These are phyloP conservation scores for Nesogale talazaci DNA, from an alignment of 2,113 vertebrate species.

Conservation along the genomic window DNA sequence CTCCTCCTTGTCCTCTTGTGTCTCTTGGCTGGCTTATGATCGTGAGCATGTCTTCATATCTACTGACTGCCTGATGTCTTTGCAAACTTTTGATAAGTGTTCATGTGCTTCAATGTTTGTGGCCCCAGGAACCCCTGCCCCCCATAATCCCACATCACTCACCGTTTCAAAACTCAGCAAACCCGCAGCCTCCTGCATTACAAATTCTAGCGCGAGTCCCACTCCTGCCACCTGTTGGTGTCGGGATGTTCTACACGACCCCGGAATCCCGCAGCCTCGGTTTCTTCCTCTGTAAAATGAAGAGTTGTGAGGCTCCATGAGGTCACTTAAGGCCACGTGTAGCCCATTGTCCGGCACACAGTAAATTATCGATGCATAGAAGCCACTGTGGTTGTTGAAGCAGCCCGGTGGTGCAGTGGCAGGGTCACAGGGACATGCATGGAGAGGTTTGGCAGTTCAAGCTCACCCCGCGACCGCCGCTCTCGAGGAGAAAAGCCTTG, in stretches of 20 bases:
- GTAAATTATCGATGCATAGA: not conserved
- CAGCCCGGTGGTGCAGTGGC: not conserved
- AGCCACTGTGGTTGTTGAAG: not conserved
- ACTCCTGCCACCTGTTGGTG: slow-evolving; percentile 62
- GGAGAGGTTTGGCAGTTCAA: not conserved
- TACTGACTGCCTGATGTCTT: no score
- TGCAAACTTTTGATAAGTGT: not conserved
- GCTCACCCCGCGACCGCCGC: not conserved
- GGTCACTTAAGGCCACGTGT: not conserved
- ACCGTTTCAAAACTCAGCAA: not conserved
- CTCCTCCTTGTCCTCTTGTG: no score
- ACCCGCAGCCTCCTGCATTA: no score
- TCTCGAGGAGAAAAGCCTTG: not conserved
- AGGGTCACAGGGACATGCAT: not conserved
- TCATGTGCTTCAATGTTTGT: not conserved
- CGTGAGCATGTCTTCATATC: no score
- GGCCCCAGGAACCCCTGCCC: not conserved
- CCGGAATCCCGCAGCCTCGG: slow-evolving; percentile 4
- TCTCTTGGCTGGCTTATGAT: no score
- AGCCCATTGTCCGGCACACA: not conserved
- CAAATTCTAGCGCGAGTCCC: not conserved
- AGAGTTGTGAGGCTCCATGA: not conserved
- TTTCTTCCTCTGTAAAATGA: slow-evolving; percentile 46
- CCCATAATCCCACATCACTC: not conserved
- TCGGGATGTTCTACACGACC: not conserved